Evolutionary conservation across 1,140 invertebrate genomes (phyloP), one percentile per base, ranked within the genome.

Genomic region (Ephestia elutella): DNA sequence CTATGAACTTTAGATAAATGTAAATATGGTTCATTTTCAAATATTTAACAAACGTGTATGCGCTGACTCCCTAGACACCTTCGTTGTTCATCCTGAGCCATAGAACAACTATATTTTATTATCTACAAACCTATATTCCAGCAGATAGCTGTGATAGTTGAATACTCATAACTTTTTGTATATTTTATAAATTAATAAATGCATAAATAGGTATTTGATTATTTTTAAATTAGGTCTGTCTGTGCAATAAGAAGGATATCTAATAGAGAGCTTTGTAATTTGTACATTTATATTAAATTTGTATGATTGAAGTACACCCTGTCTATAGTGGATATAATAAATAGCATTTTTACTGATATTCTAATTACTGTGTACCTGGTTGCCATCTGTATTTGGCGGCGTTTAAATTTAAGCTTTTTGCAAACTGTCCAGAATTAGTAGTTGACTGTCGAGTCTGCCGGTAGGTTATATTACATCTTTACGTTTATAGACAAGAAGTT

Each of bases 361-460:
- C 66, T 69, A 69, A 76, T 71, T 66, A 71, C 63, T 70, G 63
- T 73, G 71, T 76, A 73, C 71, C 71, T 73, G 71, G 63, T 62
- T 56, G 68, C 66, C 68, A 71, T 68, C 56, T 66, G 66, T 63
- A 63, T 62, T 61, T 68, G 62, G 62, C 62, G 32, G n/a, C n/a
- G n/a, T n/a, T 58, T 60, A 63, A 68, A 62, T 44, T 49, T 69
- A 69, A 67, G 64, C 66, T 71, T 70, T 49, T 62, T 68, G 62
- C 63, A 64, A 70, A 53, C 60, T 67, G 65, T 69, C 60, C 59
- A 68, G 53, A 62, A 64, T 59, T 60, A 61, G 49, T 62, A 66
- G 60, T 44, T 50, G 57, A 56, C 51, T 61, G 61, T 50, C 32
- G 44, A 49, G 58, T 59, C 48, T 61, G 25, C n/a, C 3, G 5